Conservation (phyloP, 2,888 invertebrate genomes). For the Tanytarsus gracilentus region DNA sequence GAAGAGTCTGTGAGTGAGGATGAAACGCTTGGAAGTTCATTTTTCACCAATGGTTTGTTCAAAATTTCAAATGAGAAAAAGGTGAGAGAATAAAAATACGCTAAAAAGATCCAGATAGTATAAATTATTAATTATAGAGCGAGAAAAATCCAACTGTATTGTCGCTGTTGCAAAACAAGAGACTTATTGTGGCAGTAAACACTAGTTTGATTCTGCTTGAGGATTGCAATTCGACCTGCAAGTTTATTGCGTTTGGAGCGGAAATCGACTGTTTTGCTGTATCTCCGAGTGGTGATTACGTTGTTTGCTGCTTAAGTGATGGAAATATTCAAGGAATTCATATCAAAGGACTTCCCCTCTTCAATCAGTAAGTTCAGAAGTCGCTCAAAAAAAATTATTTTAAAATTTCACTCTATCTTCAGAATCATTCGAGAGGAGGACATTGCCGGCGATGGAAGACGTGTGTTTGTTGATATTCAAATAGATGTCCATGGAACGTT, state of each 20-base stretch:
- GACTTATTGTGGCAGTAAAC: slow-evolving; percentile 40
- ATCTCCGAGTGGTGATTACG: slow-evolving; percentile 38
- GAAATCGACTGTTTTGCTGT: slow-evolving; percentile 38
- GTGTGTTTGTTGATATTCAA: slow-evolving; percentile 37
- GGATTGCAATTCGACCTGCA: slow-evolving; percentile 39
- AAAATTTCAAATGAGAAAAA: slow-evolving; percentile 38
- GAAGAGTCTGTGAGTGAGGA: slow-evolving; percentile 36
- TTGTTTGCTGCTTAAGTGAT: slow-evolving; percentile 39
- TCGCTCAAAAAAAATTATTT: background rate
- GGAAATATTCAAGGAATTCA: slow-evolving; percentile 41
- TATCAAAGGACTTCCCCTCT: slow-evolving; percentile 39
- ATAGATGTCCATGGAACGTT: slow-evolving; percentile 34
- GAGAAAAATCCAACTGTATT: slow-evolving; percentile 36
- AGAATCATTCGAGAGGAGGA: slow-evolving; percentile 37
- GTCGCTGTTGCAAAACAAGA: slow-evolving; percentile 38
- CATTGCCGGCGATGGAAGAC: slow-evolving; percentile 32
- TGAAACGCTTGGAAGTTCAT: slow-evolving; percentile 40
- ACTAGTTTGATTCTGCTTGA: slow-evolving; percentile 38
- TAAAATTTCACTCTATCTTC: background rate
- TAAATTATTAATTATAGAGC: slow-evolving; percentile 34
- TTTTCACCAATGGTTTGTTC: slow-evolving; percentile 40
- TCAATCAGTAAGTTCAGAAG: slow-evolving; percentile 34
- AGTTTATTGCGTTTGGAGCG: slow-evolving; percentile 37
- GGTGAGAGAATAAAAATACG: slow-evolving; percentile 32
- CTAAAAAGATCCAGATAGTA: background rate